These are phyloP conservation scores for Virgularia gustaviana DNA, from an alignment of 92 coral and sea anemone species.

Conservation along the genomic window DNA sequence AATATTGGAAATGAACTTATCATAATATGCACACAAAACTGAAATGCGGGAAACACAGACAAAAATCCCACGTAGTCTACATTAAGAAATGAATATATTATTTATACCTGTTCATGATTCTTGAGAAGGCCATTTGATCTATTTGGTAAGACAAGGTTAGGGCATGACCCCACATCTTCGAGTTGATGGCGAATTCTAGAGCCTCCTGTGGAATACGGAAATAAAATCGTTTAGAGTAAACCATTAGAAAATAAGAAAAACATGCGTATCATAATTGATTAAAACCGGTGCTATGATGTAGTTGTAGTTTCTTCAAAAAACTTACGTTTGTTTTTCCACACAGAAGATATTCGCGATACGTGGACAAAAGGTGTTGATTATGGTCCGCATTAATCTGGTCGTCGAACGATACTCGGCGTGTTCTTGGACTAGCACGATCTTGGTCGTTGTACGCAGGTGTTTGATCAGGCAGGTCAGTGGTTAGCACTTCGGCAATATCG, in stretches of 20 bases:
- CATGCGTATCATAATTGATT: no score
- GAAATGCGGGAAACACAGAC: no score
- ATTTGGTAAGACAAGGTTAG: conserved; percentile 50
- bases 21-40: no score
- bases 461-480: background rate
- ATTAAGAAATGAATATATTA: no score
- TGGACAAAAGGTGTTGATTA: conserved; percentile 10
- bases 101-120: conserved; percentile 38
- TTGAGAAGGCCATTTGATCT: conserved; percentile 33
- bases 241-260: no score
- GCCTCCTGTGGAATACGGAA: conserved; percentile 55
- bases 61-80: no score
- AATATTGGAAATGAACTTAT: background rate
- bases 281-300: no score
- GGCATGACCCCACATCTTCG: conserved; percentile 76
- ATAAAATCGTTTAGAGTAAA: conserved; percentile 3
- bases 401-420: background rate
- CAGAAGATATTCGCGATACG: conserved; percentile 29
- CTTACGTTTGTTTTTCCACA: conserved; percentile 24
- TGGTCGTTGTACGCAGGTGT: background rate
- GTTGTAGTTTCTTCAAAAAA: no score
- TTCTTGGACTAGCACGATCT: background rate
- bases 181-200: conserved; percentile 51
- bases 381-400: background rate
- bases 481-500: conserved; percentile 26